A percentile compares a stretch with the other conserved stretches of the same genome.
Evolutionary conservation across 2,113 vertebrate species (phyloP).

Genomic region (Thomomys bottae): DNA sequence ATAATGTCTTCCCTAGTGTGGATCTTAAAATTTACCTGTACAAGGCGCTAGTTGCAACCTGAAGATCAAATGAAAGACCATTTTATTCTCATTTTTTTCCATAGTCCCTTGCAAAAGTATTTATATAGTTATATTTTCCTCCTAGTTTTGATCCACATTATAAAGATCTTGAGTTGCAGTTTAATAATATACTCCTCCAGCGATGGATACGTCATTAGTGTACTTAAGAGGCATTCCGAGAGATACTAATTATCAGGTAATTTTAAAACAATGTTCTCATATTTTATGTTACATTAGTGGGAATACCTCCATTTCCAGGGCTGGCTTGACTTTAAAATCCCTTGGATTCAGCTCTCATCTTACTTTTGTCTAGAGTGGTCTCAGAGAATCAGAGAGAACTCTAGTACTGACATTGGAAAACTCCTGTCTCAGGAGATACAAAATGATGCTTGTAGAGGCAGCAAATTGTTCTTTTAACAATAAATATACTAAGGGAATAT

Average conservation of each 20-base stretch:
- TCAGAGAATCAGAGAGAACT: neutral
- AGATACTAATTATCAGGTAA: neutral
- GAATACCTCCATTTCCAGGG: neutral
- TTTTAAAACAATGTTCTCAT: neutral
- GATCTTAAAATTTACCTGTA: neutral
- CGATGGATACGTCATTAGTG: neutral
- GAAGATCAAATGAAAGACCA: neutral
- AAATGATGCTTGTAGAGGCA: neutral
- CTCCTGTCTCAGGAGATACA: neutral
- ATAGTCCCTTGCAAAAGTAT: neutral
- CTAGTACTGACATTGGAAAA: neutral
- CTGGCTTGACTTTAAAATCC: neutral
- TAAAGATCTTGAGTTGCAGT: neutral
- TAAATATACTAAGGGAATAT: neutral
- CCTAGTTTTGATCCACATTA: neutral
- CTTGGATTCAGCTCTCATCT: neutral
- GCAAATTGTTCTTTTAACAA: neutral
- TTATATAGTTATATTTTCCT: neutral
- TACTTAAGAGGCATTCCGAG: neutral
- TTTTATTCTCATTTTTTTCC: slow-evolving; percentile 20
- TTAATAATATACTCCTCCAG: neutral
- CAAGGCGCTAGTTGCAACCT: neutral
- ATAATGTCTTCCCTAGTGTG: neutral
- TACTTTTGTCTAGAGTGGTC: neutral
- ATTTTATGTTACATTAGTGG: neutral